Evolutionary conservation across 2,888 invertebrate species (phyloP), one percentile per base, ranked within the genome.

Genomic region (Eristalis pertinax): DNA sequence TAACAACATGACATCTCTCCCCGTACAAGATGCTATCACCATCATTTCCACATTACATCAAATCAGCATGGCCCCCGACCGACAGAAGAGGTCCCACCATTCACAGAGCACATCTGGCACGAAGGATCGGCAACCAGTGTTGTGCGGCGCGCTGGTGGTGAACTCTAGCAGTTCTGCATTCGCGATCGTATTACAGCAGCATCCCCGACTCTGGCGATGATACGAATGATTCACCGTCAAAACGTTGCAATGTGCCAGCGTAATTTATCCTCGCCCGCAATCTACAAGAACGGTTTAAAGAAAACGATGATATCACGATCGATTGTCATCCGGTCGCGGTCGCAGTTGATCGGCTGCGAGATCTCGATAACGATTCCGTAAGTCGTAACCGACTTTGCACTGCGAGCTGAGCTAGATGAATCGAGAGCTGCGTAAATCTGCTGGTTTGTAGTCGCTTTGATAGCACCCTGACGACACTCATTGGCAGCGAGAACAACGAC

Each of bases 1-100:
- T 86, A 86, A 78, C 77, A 86, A 82, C 78, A 83, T 83, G 78
- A 86, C 86, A 83, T 78, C 65, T 83, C 86, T 86, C 69, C 81
- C 70, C 83, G 73, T 77, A 82, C n/a, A 41, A 70, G 83, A 83
- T 78, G 74, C 63, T 70, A 83, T 83, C 73, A 72, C 68, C 68
- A 43, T 82, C 38, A 67, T 35, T 50, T 56, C 41, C 65, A 73
- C 80, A 68, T 75, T 13, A 38, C 63, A 56, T 78, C 24, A 63
- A 64, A 78, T 70, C 74, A 62, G 43, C 58, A 64, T 69, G 41
- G 69, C 35, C 29, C 38, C 29, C 38, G 4, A 38, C 64, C 60
- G 67, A 67, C 67, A 81, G 41, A 56, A 76, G 7, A 65, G 64
- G 76, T 86, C 62, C 69, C 78, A 78, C 69, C 78, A 83, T 83